Evolutionary conservation across 2,797 vertebrate genomes (phyloP), one percentile per base, ranked within the genome.

Genomic region (Cryptoprocta ferox): DNA sequence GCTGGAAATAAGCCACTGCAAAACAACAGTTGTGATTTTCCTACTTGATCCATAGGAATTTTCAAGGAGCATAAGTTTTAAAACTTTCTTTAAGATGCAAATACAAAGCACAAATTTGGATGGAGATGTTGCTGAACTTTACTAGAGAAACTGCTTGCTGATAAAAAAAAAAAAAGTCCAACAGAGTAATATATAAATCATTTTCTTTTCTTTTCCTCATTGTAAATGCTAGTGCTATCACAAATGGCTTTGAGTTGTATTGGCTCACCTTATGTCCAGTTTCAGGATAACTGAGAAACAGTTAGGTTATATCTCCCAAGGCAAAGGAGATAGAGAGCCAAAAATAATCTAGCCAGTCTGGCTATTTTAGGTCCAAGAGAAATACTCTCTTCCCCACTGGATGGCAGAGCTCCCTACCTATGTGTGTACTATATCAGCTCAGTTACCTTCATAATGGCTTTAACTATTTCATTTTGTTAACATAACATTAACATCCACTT

Each of bases 221-320:
- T 93, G 15, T 76, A 80, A 76, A 80, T 14, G 14, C 13, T 65
- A 79, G 66, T 28, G 39, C 28, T 87, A 84, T 50, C 70, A 63
- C 84, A 92, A 97, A 92, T 70, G 61, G 13, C 89, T 88, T 71
- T 61, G 53, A 93, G 56, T 95, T 73, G 92, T 18, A 39, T 0
- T 79, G 66, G 37, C 61, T 92, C 65, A 1, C 56, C 53, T 66
- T 56, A 93, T 68, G 95, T 70, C 89, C 78, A 90, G 48, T 88
- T 96, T 90, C 80, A 90, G 30, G 21, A 61, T 66, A 75, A 96
- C 6, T 65, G 61, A 90, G 79, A 96, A 91, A 73, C 37, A 88
- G 75, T 96, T 79, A 75, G 26, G 35, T 79, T 84, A 16, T 76
- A 78, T 85, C 39, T 97, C 86, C 65, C n/a, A 75, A 93, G 71